Percentiles rank a stretch among this genome's conserved stretches.
Evolutionary conservation across 2,888 invertebrate species (phyloP).

Genomic region (Amphiduros pacificus): DNA sequence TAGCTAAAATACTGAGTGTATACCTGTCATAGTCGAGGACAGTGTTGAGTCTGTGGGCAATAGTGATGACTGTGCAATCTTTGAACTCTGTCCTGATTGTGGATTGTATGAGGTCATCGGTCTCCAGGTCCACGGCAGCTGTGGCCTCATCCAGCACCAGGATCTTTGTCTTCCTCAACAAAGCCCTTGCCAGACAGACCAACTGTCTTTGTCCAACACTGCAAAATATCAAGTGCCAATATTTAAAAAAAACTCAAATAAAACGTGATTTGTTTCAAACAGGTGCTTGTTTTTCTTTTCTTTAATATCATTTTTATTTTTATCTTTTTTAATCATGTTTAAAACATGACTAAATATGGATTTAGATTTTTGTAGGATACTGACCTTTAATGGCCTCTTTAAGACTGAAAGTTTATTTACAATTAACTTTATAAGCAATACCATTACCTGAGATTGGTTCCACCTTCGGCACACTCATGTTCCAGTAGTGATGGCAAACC

Average conservation of each 20-base stretch:
- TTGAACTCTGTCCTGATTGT: neutral
- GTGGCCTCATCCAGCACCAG: constrained; percentile 2
- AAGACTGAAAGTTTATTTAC: too few relatives aligned
- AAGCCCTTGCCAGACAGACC: neutral
- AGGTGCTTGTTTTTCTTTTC: too few relatives aligned
- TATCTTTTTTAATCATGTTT: too few relatives aligned
- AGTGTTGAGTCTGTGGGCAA: neutral
- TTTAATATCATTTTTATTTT: too few relatives aligned
- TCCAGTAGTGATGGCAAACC: neutral
- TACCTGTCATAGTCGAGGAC: constrained; percentile 2
- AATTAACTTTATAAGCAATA: too few relatives aligned
- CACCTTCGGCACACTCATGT: constrained; percentile 14
- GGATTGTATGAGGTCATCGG: neutral
- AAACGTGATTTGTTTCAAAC: too few relatives aligned
- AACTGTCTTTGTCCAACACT: constrained; percentile 1
- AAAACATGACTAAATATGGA: too few relatives aligned
- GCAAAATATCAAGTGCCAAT: neutral
- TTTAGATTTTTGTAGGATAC: too few relatives aligned
- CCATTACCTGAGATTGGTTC: constrained; percentile 11
- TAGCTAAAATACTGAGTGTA: too few relatives aligned
- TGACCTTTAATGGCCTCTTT: too few relatives aligned
- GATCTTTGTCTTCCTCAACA: neutral
- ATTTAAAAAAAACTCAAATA: too few relatives aligned
- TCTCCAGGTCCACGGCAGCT: neutral
- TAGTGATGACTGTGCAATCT: neutral